Conservation (phyloP, 2,797 vertebrate species). For the Peromyscus eremicus region DNA sequence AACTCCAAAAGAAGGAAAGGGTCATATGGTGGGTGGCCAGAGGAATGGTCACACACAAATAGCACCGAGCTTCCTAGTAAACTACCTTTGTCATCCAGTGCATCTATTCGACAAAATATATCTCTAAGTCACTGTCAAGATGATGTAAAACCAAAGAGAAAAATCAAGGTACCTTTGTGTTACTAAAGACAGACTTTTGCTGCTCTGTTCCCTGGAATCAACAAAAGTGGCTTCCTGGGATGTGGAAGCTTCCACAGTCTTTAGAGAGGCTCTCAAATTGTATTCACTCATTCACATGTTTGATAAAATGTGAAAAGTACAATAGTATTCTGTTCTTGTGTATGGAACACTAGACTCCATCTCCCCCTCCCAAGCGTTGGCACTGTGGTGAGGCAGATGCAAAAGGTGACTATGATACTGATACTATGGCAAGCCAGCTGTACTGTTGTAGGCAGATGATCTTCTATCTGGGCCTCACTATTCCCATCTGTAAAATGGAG, state of each 20-base stretch:
- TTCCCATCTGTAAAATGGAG: not conserved
- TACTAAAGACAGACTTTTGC: not conserved
- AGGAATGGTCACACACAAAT: not conserved
- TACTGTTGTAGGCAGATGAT: not conserved
- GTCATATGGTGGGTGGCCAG: rapidly evolving
- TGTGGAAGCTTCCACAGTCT: not conserved
- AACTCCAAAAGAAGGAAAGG: not conserved
- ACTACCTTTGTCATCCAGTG: no score
- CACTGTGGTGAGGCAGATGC: not conserved
- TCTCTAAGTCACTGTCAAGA: not conserved
- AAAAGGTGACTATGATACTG: not conserved
- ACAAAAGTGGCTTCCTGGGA: not conserved
- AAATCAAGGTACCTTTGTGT: no score
- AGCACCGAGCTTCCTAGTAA: not conserved
- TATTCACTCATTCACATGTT: not conserved
- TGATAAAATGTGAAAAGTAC: not conserved
- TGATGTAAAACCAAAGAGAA: not conserved
- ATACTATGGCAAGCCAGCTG: not conserved
- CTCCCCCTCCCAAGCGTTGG: not conserved
- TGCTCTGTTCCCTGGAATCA: not conserved
- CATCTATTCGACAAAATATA: not conserved
- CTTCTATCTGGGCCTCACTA: not conserved
- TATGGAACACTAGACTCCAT: not conserved
- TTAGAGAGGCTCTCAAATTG: not conserved
- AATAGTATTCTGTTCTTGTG: not conserved